Percentiles rank a stretch among this genome's conserved stretches.
Evolutionary conservation across 2,888 invertebrate genomes (phyloP).

Genomic region (Melieria crassipennis): DNA sequence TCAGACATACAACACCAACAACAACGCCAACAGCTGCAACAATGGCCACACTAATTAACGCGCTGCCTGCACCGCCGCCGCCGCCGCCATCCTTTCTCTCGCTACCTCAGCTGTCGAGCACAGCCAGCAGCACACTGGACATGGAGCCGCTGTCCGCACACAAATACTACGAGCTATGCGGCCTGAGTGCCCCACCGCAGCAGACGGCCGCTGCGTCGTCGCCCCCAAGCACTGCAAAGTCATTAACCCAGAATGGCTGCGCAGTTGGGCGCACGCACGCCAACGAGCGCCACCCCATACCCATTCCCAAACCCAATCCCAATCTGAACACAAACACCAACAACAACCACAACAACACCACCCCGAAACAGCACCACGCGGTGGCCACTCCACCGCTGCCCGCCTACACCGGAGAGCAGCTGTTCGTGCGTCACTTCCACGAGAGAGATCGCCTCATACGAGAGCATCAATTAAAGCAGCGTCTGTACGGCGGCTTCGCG

Average conservation of each 20-base stretch:
- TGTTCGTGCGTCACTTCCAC: slow-evolving; percentile 64
- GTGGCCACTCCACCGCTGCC: slow-evolving; percentile 9
- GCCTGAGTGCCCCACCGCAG: slow-evolving; percentile 7
- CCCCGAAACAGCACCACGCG: slow-evolving; percentile 14
- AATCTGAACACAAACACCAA: slow-evolving; percentile 33
- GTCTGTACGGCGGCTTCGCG: slow-evolving; percentile 39
- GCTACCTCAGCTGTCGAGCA: slow-evolving; percentile 35
- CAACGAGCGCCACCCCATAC: background rate
- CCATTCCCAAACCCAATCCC: slow-evolving; percentile 1
- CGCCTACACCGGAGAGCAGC: slow-evolving; percentile 52
- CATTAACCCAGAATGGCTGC: slow-evolving; percentile 53
- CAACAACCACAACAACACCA: slow-evolving; percentile 32
- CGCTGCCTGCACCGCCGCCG: slow-evolving; percentile 30
- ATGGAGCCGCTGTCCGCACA: slow-evolving; percentile 22
- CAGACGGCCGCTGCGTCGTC: slow-evolving; percentile 17
- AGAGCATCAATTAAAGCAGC: slow-evolving; percentile 65
- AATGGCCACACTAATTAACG: slow-evolving; percentile 37
- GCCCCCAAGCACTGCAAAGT: slow-evolving; percentile 45
- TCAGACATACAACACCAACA: slow-evolving; percentile 42
- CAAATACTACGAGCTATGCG: slow-evolving; percentile 6
- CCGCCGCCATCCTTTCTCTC: slow-evolving; percentile 29
- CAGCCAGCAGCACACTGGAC: slow-evolving; percentile 22
- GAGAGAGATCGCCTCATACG: slow-evolving; percentile 66
- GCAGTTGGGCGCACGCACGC: background rate
- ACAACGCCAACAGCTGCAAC: slow-evolving; percentile 27